Percentiles rank a stretch among this genome's conserved stretches.
Conservation (phyloP, 2,113 vertebrate genomes). For the Gymnocephalus cernua region DNA sequence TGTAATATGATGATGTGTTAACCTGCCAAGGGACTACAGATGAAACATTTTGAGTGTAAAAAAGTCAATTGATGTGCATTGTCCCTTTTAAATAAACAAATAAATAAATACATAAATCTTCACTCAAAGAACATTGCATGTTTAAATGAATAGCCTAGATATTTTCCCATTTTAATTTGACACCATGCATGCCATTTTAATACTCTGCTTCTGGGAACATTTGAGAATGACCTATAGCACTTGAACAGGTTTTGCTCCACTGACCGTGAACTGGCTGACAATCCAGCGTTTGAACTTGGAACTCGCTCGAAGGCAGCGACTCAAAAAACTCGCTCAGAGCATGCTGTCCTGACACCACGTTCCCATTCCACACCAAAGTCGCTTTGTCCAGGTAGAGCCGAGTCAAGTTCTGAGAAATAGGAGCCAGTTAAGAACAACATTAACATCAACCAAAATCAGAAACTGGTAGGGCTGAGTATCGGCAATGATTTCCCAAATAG, state of each 20-base stretch:
- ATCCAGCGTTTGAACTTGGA: conserved; percentile 92
- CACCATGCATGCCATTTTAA: background rate
- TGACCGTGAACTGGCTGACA: conserved; percentile 97
- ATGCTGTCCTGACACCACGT: conserved; percentile 92
- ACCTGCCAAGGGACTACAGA: too few relatives aligned
- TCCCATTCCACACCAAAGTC: conserved; percentile 97
- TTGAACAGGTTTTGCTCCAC: background rate
- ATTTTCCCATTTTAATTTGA: background rate
- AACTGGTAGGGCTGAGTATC: too few relatives aligned
- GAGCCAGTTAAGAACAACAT: background rate
- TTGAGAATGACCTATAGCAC: background rate
- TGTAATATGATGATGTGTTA: too few relatives aligned
- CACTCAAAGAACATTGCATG: background rate
- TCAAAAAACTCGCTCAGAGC: conserved; percentile 95
- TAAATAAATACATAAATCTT: too few relatives aligned
- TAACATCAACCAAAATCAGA: background rate
- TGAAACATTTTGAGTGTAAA: too few relatives aligned
- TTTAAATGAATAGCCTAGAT: background rate
- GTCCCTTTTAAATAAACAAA: too few relatives aligned
- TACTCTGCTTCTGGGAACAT: background rate
- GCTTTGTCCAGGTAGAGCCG: conserved; percentile 95
- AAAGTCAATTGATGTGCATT: too few relatives aligned
- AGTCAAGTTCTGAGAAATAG: conserved; percentile 86
- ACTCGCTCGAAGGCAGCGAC: conserved; percentile 96
- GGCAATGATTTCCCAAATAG: too few relatives aligned